Evolutionary conservation across 2,113 vertebrate species (phyloP).

Genomic region (Apus apus): DNA sequence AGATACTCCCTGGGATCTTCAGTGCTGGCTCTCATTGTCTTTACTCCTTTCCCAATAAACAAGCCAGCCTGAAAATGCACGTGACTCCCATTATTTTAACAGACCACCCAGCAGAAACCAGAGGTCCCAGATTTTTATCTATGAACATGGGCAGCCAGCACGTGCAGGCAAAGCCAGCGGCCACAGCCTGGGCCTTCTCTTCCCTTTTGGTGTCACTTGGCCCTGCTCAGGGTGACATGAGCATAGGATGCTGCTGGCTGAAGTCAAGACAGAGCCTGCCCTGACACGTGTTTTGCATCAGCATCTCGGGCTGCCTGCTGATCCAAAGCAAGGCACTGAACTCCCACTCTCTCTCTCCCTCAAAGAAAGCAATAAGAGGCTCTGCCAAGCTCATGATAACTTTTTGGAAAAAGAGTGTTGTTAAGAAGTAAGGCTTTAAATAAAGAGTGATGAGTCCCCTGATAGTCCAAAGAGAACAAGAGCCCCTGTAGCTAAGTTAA

Average conservation of each 20-base stretch:
- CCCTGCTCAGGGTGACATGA: not conserved
- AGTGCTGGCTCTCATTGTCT: constrained; percentile 44
- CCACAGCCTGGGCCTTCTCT: not conserved
- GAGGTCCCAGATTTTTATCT: not conserved
- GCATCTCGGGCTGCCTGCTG: constrained; percentile 13
- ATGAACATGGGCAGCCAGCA: not conserved
- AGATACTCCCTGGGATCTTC: constrained; percentile 70
- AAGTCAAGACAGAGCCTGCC: not conserved
- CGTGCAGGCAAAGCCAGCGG: not conserved
- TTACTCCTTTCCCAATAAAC: constrained; percentile 66
- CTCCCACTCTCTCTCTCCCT: constrained; percentile 6
- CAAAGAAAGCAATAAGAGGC: not conserved
- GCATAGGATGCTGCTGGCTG: not conserved
- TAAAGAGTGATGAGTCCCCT: not conserved
- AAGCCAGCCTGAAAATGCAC: constrained; percentile 59
- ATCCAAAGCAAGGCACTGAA: constrained; percentile 19
- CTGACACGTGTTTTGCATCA: constrained; percentile 46
- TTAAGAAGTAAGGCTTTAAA: constrained; percentile 29
- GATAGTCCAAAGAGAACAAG: not conserved
- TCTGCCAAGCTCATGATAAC: constrained; percentile 44
- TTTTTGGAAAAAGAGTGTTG: constrained; percentile 55
- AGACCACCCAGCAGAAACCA: not conserved
- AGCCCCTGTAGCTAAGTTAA: not conserved
- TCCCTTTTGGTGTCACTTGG: not conserved
- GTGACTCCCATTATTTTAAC: not conserved